Percentiles rank a stretch among this genome's conserved stretches.
Evolutionary conservation across 2,888 invertebrate genomes (phyloP).

Genomic region (Mechanitis messenoides): DNA sequence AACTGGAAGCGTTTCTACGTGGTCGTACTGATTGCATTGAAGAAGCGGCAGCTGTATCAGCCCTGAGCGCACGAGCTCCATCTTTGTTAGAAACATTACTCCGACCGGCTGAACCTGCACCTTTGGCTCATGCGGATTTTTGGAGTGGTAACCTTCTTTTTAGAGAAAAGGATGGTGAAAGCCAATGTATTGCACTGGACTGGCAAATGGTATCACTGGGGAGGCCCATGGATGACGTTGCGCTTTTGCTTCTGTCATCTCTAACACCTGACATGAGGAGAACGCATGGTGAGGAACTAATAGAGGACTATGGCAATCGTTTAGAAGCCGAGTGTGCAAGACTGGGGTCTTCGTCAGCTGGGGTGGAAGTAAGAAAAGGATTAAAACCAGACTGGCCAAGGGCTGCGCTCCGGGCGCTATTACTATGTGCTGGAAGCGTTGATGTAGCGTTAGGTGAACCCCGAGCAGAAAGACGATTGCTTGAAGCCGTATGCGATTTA

Average conservation of each 20-base stretch:
- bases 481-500: conserved; percentile 85
- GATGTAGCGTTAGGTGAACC: conserved; percentile 87
- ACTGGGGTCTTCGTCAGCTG: conserved; percentile 78
- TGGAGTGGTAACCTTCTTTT: conserved; percentile 89
- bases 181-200: conserved; percentile 83
- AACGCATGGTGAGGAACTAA: conserved; percentile 76
- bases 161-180: conserved; percentile 66
- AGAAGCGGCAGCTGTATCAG: conserved; percentile 78
- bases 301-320: conserved; percentile 83
- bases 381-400: conserved; percentile 79
- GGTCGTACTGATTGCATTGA: conserved; percentile 79
- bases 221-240: conserved; percentile 86
- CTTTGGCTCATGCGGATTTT: conserved; percentile 89
- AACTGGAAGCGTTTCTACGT: conserved; percentile 83
- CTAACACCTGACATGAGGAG: conserved; percentile 83
- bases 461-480: conserved; percentile 83
- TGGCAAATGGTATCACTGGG: conserved; percentile 92
- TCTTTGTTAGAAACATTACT: conserved; percentile 82
- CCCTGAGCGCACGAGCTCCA: conserved; percentile 82
- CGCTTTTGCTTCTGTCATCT: conserved; percentile 83
- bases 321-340: conserved; percentile 77
- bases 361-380: conserved; percentile 66
- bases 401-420: conserved; percentile 84
- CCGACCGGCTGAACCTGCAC: conserved; percentile 83
- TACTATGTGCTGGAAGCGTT: conserved; percentile 87